Evolutionary conservation across 1,140 invertebrate species (phyloP), one percentile per base, ranked within the genome.

Genomic region (Leptonema lineaticorne): DNA sequence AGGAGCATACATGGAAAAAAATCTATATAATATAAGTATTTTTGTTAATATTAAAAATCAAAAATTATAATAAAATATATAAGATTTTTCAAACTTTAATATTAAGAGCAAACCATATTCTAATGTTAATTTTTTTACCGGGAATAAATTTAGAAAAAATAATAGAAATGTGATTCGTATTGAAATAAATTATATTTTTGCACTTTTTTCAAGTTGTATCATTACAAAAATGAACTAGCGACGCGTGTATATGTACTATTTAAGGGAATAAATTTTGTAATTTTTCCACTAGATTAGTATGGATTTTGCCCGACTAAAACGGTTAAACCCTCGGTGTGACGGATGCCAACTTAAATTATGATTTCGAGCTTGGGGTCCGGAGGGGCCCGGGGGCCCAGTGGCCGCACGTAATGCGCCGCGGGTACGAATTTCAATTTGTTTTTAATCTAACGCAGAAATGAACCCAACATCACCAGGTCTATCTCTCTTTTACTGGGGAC

Each of bases 391-490:
- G 30, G 30, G 30, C 30, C 58, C 22, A 60, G 58, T 60, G 58
- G 37, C 59, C 59, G 37, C 59, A 62, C 59, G 59, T 62, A 62
- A 62, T 62, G 37, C 45, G 62, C 60, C 60, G 37, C 60, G 37
- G 60, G 46, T 53, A 29, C 62, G 45, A 64, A 50, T 65, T 69
- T 69, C 68, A 69, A 69, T 69, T 69, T 69, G 63, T 64, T 65
- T 69, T 69, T 69, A 69, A 69, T 69, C 68, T 65, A 56, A 53
- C 62, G 46, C 50, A 50, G 62, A 65, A 45, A 65, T 69, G 68
- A 65, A 64, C 62, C 58, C n/a, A 22, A 27, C 27, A 16, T 20
- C 50, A 24, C 22, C 50, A 20, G 4, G 11, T 50, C 24, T 50
- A 22, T 33, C 30, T 33, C 30, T 11, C 30, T 33, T 33, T 11